A percentile compares a stretch with the other conserved stretches of the same genome.
These are phyloP conservation scores for Papilio xuthus DNA, from an alignment of 1,140 invertebrate genomes.

Conservation along the genomic window DNA sequence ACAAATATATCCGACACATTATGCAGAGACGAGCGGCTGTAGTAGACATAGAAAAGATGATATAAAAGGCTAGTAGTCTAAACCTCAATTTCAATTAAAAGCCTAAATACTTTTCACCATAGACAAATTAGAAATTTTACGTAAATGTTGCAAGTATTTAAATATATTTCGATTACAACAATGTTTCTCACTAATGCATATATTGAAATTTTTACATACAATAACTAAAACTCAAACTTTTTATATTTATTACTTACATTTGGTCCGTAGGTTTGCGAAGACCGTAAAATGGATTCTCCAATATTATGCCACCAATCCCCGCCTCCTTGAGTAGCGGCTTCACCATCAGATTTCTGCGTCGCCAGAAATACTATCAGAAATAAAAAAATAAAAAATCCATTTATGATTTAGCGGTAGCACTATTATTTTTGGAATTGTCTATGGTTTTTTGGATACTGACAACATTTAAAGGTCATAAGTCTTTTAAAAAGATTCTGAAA, in stretches of 20 bases:
- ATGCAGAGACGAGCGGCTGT: conserved; percentile 93
- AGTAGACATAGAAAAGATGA: conserved; percentile 30
- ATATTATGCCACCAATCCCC: conserved; percentile 95
- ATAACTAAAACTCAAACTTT: conserved; percentile 2
- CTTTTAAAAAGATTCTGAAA: background rate
- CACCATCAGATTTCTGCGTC: conserved; percentile 93
- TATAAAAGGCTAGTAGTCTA: too few species aligned
- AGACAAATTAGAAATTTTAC: background rate
- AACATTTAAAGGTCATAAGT: too few species aligned
- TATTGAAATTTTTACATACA: too few species aligned
- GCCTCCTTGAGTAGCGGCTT: conserved; percentile 94
- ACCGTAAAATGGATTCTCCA: conserved; percentile 99
- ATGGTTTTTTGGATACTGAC: too few species aligned
- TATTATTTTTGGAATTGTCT: too few species aligned
- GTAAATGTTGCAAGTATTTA: background rate
- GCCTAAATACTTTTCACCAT: background rate
- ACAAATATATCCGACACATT: conserved; percentile 99
- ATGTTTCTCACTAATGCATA: background rate
- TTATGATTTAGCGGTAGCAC: background rate
- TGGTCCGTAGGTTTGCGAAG: conserved; percentile 95
- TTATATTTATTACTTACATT: conserved; percentile 84
- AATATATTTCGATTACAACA: conserved; percentile 2
- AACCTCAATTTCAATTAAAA: background rate
- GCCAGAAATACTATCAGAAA: conserved; percentile 91
- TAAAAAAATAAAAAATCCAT: conserved; percentile 30